A percentile compares a stretch with the other conserved stretches of the same genome.
These are phyloP conservation scores for Mythimna impura DNA, from an alignment of 2,888 invertebrate genomes.

Conservation along the genomic window DNA sequence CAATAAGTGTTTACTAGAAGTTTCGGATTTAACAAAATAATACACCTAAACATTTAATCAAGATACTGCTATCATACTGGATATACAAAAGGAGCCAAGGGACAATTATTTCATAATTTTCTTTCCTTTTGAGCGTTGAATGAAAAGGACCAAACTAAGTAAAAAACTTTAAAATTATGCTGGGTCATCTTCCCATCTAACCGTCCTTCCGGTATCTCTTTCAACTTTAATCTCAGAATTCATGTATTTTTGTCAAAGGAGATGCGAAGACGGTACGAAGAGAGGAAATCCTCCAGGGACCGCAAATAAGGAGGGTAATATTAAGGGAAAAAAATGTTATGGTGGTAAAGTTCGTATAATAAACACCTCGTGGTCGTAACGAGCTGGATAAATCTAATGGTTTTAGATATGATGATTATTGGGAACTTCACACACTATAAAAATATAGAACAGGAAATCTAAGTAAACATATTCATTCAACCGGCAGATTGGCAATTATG, in stretches of 20 bases:
- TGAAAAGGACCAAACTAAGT: neutral
- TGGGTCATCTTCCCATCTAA: constrained; percentile 13
- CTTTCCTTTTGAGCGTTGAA: neutral
- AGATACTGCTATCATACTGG: neutral
- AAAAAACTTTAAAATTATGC: constrained; percentile 13
- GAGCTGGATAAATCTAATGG: neutral
- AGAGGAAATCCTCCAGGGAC: constrained; percentile 15
- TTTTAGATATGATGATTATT: neutral
- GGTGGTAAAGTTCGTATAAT: constrained; percentile 13
- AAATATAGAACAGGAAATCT: constrained; percentile 29
- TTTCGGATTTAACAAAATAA: constrained; percentile 3
- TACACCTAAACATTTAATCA: neutral
- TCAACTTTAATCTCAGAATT: constrained; percentile 22
- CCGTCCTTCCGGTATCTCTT: constrained; percentile 11
- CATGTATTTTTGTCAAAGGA: constrained; percentile 42
- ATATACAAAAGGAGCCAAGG: neutral
- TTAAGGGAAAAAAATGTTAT: constrained; percentile 3
- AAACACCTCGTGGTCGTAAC: neutral
- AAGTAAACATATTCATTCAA: constrained; percentile 1
- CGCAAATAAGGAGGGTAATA: constrained; percentile 19
- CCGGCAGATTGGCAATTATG: neutral
- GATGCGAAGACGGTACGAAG: constrained; percentile 15
- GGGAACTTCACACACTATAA: neutral
- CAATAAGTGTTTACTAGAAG: constrained; percentile 1
- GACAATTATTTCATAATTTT: neutral